These are phyloP conservation scores for Falco columbarius DNA, from an alignment of 2,797 vertebrate genomes.

Conservation along the genomic window DNA sequence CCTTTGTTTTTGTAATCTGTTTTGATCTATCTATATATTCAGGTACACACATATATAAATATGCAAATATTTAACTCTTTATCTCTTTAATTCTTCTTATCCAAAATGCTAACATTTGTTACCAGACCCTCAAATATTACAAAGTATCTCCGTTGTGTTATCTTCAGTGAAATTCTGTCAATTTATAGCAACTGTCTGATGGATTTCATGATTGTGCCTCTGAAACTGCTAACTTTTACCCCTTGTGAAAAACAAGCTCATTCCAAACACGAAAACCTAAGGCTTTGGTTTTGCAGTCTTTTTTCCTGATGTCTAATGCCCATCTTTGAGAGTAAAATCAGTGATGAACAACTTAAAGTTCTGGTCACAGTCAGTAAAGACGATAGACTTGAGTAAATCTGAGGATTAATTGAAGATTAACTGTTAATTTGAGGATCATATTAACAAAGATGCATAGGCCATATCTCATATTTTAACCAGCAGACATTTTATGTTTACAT, in stretches of 20 bases:
- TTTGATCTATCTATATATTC: neutral
- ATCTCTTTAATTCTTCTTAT: neutral
- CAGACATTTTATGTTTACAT: neutral
- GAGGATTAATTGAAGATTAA: constrained; percentile 31
- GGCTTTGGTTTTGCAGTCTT: neutral
- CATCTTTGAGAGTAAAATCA: neutral
- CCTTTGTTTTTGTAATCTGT: neutral
- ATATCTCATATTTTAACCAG: neutral
- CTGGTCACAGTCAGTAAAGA: neutral
- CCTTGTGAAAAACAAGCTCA: neutral
- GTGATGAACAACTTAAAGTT: neutral
- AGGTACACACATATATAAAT: neutral
- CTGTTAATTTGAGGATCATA: neutral
- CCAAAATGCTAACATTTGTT: neutral
- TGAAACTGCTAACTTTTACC: neutral
- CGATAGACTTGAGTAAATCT: neutral
- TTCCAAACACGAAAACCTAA: neutral
- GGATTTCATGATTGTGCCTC: neutral
- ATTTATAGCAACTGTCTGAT: neutral
- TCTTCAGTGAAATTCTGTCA: neutral
- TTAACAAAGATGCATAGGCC: neutral
- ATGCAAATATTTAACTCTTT: neutral
- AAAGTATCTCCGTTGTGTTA: neutral
- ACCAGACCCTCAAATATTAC: neutral
- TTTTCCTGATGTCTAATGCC: neutral